phyloP scores from a whole-genome alignment of 2,888 invertebrate species.

The Leptura quadrifasciata region DNA sequence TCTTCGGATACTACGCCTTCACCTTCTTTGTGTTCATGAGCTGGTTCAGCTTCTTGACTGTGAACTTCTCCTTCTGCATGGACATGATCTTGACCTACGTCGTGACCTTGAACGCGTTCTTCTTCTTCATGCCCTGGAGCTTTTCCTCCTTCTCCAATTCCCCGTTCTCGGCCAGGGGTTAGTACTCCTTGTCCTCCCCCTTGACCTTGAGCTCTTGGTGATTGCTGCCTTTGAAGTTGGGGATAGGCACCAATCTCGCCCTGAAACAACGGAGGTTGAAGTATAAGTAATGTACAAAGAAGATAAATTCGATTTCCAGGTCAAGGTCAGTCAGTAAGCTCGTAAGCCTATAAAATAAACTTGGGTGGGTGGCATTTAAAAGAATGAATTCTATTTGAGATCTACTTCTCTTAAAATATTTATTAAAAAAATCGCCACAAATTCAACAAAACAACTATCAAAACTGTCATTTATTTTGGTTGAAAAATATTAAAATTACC shows the following conservation, averaged over 20 bases:
- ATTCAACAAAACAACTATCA: too few relatives aligned
- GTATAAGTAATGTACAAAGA: neutral
- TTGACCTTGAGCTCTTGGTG: neutral
- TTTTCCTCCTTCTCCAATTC: neutral
- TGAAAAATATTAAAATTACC: too few relatives aligned
- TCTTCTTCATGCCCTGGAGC: neutral
- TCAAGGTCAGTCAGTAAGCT: too few relatives aligned
- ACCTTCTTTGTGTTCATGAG: neutral
- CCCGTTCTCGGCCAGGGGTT: neutral
- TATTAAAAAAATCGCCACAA: too few relatives aligned
- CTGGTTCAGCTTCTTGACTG: conserved; percentile 1
- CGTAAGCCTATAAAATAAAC: too few relatives aligned
- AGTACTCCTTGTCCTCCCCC: neutral
- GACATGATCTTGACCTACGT: neutral
- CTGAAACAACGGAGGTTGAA: conserved; percentile 1
- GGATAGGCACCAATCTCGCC: neutral
- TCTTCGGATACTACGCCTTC: neutral
- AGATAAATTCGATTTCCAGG: too few relatives aligned
- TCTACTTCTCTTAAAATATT: too few relatives aligned
- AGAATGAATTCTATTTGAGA: too few relatives aligned
- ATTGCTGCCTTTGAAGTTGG: conserved; percentile 10
- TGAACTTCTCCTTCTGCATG: neutral
- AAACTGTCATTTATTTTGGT: too few relatives aligned
- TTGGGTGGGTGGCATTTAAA: too few relatives aligned
- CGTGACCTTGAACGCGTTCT: neutral